Conservation (phyloP, 1,140 invertebrate species). For the Brachionus rotundiformis region DNA sequence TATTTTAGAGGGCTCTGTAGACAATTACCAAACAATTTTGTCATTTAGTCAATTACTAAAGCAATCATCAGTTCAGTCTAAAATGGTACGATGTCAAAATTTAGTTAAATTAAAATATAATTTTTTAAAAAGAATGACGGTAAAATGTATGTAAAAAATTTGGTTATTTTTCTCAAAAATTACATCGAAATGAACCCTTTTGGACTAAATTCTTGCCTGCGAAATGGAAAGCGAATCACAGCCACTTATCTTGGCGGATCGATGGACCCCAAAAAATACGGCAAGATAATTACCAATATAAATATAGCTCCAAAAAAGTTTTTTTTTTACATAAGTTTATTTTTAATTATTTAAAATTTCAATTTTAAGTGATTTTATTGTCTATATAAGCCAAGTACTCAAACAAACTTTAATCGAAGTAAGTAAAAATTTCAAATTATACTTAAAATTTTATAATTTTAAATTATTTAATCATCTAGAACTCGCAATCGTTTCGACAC, state of each 20-base stretch:
- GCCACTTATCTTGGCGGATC: conserved; percentile 17
- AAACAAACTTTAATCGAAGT: conserved; percentile 50
- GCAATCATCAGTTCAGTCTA: conserved; percentile 38
- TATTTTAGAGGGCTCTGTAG: conserved; percentile 35
- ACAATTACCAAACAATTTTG: conserved; percentile 45
- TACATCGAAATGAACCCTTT: conserved; percentile 47
- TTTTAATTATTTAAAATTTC: not conserved
- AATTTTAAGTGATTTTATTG: conserved; percentile 4
- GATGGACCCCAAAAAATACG: conserved; percentile 32
- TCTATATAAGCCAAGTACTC: conserved; percentile 26
- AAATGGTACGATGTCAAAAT: not conserved
- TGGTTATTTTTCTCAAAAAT: conserved; percentile 37
- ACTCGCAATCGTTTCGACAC: not conserved
- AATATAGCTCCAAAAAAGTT: conserved; percentile 11
- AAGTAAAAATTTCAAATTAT: too few species aligned
- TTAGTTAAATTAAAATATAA: not conserved
- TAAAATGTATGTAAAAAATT: conserved; percentile 44
- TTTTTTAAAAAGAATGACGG: conserved; percentile 40
- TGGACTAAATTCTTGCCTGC: conserved; percentile 2
- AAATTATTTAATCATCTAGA: not conserved
- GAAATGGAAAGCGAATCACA: conserved; percentile 31
- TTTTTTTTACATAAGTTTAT: not conserved
- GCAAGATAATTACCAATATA: conserved; percentile 14
- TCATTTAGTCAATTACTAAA: conserved; percentile 31
- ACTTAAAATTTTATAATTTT: not conserved